A percentile compares a stretch with the other conserved stretches of the same genome.
These are phyloP conservation scores for Tokudaia tokunoshimensis DNA, from an alignment of 2,797 vertebrate genomes.

Conservation along the genomic window DNA sequence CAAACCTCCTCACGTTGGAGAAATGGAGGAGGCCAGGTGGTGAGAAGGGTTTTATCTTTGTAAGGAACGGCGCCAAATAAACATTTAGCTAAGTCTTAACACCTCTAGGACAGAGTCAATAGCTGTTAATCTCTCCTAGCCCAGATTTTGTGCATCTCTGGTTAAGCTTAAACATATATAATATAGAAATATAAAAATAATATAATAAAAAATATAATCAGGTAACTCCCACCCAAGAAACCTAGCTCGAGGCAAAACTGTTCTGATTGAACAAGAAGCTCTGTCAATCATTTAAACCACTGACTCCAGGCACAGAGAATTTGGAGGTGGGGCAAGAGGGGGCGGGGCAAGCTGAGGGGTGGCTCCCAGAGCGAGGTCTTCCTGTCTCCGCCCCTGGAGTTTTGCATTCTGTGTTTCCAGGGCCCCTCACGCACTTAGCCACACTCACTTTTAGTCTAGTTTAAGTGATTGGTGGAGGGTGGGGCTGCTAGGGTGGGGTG, in stretches of 20 bases:
- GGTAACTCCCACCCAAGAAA: not conserved
- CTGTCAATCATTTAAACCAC: conserved; percentile 62
- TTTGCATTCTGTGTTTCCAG: conserved; percentile 52
- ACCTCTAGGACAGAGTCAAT: conserved; percentile 27
- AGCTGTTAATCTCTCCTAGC: not conserved
- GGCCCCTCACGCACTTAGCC: conserved; percentile 18
- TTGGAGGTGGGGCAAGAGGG: conserved; percentile 43
- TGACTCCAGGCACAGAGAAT: not conserved
- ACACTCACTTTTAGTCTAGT: conserved; percentile 65
- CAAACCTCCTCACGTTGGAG: not conserved
- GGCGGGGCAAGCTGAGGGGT: conserved; percentile 10
- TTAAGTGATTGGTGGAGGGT: not conserved
- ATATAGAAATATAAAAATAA: not conserved
- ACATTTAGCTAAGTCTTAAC: conserved; percentile 42
- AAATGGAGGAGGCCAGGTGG: not conserved
- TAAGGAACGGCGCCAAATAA: conserved; percentile 15
- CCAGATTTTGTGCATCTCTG: not conserved
- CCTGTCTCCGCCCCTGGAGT: conserved; percentile 30
- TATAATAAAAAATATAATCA: not conserved
- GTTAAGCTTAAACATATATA: not conserved
- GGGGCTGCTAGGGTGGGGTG: not conserved
- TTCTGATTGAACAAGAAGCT: conserved; percentile 48
- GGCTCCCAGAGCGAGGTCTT: not conserved
- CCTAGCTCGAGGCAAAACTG: not conserved
- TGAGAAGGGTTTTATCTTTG: not conserved